Base-by-base conservation (phyloP, 2,113 vertebrate genomes). In the Siniperca chuatsi region DNA sequence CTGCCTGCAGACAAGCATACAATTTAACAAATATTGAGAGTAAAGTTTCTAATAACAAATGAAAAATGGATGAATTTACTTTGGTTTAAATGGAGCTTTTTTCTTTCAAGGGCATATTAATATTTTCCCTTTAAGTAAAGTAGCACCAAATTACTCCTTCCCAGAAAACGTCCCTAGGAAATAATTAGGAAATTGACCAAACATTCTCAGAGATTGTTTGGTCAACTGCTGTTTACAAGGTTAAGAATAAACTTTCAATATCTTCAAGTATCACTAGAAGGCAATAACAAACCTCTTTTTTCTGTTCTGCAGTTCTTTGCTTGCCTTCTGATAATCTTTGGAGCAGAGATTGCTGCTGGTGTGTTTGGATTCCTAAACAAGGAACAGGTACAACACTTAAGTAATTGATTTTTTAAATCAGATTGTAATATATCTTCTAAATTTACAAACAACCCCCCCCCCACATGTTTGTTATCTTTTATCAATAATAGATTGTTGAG, bases 331-430 rank as follows among this genome's bases (percentile, higher is more conserved):
- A 96, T 99, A 70, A 98, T 99, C 96, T 99, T 99, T 94, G 98
- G 97, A 46, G 97, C 98, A 77, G 97, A 99, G 94, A 90, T 99
- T 76, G 96, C 97, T 20, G 97, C 97, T 81, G 98, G 98, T 84
- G 97, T 99, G 68, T 99, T 98, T 95, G 97, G 98, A 87, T 98
- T 99, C 92, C 85, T 99, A 85, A 97, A 97, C 94, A 99, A 97
- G 88, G 95, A 96, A 58, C 89, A 96, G 95, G 98, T 99, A 93
- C 21, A 23, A 33, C 94, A 29, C 37, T 57, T 16, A 8, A 71
- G 13, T 23, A 1, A n/a, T 9, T 13, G 2, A 2, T 16, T 21
- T 35, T 54, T 55, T 10, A 3, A 4, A 54, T 42, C 13, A 2
- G 3, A 67, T 1, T 13, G 2, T 20, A 33, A 73, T 25, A 7